Base-by-base conservation (phyloP, 2,888 invertebrate species). In the Ophion ventricosus region DNA sequence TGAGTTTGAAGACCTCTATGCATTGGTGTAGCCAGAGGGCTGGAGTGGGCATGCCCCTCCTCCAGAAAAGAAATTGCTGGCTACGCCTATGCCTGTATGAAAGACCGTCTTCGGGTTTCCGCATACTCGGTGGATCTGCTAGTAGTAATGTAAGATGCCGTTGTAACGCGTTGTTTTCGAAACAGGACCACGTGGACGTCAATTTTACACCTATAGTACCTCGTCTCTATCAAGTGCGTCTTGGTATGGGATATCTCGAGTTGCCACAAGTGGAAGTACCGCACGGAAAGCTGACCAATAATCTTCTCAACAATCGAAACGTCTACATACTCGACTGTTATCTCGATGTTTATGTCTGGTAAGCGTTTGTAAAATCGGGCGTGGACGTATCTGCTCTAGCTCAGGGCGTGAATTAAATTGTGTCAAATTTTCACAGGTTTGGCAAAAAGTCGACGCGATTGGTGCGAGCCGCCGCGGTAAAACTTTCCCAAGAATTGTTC, bases 211-310 rank as follows among this genome's bases (percentile, higher is more conserved):
- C 97, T 88, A 93, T 95, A 0, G 92, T 95, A 17, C 97, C 98
- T 0, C 95, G 97, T 5, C 94, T 99, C 77, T 99, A 99, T 94
- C 97, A 98, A 94, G 98, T 99, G 77, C 97, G 98, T 90, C 95
- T 99, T 17, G 99, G 99, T 67, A 99, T 99, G 98, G 99, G 99
- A 0, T 99, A 99, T 93, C 94, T 99, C 89, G 99, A 99, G 94
- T 94, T 99, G 89, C 99, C 99, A 2, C 99, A 99, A 94, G 97
- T 96, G 4, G 96, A 96, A 92, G 94, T 96, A 57, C 95, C 97
- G 0, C 96, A 96, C 87, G 95, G 96, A 83, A 97, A 97, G 90
- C 94, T 99, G 7, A 95, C 95, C 0, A 96, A 97, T 88, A 96
- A 95, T 0, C 94, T 97, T 88, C 95, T 99, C 73, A 96, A 97